Evolutionary conservation across 2,113 vertebrate species (phyloP).

Genomic region (Ptilorrhoa leucosticta): DNA sequence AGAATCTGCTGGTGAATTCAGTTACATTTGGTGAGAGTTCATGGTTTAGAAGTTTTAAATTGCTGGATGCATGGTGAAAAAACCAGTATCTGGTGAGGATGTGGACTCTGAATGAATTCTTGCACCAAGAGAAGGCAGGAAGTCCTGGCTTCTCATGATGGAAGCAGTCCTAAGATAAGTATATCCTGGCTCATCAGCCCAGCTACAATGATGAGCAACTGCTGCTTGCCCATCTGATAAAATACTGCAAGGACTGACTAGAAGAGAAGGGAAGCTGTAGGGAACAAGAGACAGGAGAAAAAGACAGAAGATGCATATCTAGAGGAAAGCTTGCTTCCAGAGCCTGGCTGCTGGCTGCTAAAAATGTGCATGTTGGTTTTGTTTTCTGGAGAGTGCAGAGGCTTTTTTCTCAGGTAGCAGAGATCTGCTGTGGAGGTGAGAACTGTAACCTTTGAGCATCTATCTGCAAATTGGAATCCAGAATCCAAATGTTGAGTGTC

Average conservation of each 20-base stretch:
- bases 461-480: neutral
- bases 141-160: neutral
- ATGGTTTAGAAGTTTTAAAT: neutral
- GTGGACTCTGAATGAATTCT: neutral
- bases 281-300: neutral
- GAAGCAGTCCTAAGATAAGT: neutral
- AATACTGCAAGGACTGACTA: neutral
- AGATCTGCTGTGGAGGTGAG: neutral
- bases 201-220: neutral
- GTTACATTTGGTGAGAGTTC: neutral
- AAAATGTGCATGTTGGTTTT: neutral
- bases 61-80: neutral
- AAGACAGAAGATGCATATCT: neutral
- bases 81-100: neutral
- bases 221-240: neutral
- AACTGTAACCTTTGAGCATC: neutral
- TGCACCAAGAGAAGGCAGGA: neutral
- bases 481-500: neutral
- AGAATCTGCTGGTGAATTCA: neutral
- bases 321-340: neutral
- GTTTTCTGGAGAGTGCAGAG: neutral
- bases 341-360: neutral
- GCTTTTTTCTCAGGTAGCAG: neutral
- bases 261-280: neutral
- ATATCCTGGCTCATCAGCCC: neutral